Evolutionary conservation across 2,113 vertebrate genomes (phyloP).

Genomic region (Crotalus viridis): DNA sequence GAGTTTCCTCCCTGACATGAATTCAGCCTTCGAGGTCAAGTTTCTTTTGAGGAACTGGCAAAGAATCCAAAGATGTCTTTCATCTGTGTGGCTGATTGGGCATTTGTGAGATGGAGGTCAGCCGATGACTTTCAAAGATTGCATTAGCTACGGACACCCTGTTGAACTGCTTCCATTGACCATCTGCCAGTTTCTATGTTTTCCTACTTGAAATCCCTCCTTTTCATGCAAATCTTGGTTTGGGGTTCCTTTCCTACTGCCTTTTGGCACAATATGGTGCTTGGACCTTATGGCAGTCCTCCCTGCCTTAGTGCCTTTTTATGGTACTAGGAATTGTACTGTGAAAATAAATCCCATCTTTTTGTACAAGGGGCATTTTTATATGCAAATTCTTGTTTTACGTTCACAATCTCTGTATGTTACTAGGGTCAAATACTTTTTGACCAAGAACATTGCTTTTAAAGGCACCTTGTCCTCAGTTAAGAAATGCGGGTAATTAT

Average conservation of each 20-base stretch:
- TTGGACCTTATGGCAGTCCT: background rate
- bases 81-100: background rate
- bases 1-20: background rate
- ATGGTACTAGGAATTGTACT: conserved; percentile 43
- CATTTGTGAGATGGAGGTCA: background rate
- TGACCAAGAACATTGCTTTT: conserved; percentile 11
- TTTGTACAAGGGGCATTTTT: conserved; percentile 39
- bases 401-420: background rate
- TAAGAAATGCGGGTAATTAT: background rate
- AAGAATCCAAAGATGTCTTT: background rate
- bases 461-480: background rate
- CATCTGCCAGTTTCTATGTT: background rate
- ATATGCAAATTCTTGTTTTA: conserved; percentile 3
- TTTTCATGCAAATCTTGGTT: background rate
- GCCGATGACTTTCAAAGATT: background rate
- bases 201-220: background rate
- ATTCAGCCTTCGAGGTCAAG: background rate
- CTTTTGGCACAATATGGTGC: conserved; percentile 12
- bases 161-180: background rate
- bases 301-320: background rate
- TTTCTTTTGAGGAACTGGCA: background rate
- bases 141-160: background rate
- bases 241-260: background rate
- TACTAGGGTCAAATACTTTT: background rate
- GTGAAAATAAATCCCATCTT: conserved; percentile 57